These are phyloP conservation scores for Takifugu flavidus DNA, from an alignment of 2,113 vertebrate species.

Conservation along the genomic window DNA sequence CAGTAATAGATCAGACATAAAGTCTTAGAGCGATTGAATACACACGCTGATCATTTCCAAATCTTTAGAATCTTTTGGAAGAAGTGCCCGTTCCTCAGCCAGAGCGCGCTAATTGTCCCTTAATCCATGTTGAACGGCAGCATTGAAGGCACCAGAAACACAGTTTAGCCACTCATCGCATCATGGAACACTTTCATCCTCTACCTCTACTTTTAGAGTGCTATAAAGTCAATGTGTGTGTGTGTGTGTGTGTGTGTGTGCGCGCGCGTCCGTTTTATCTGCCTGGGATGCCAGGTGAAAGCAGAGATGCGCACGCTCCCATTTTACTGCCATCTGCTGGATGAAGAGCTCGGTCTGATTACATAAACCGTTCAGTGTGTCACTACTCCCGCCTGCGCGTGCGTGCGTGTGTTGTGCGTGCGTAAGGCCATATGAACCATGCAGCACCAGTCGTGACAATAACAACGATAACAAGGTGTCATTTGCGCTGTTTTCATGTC, in stretches of 20 bases:
- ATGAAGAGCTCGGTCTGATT: conserved; percentile 60
- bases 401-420: conserved; percentile 25
- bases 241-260: not conserved
- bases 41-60: conserved; percentile 12
- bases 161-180: conserved; percentile 35
- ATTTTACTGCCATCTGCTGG: conserved; percentile 77
- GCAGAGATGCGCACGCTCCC: conserved; percentile 46
- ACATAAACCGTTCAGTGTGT: conserved; percentile 70
- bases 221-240: too few species aligned
- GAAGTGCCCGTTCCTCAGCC: conserved; percentile 35
- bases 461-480: not conserved
- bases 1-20: conserved; percentile 24
- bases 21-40: conserved; percentile 28
- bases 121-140: conserved; percentile 43
- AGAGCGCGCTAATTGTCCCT: conserved; percentile 33
- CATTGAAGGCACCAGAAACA: conserved; percentile 22
- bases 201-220: not conserved
- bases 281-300: conserved; percentile 49
- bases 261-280: conserved; percentile 45
- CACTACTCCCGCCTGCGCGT: conserved; percentile 41
- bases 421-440: conserved; percentile 69
- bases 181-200: conserved; percentile 43
- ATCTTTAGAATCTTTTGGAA: conserved; percentile 19
- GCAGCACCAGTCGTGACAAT: conserved; percentile 41
- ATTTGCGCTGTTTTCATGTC: too few species aligned